Conservation (phyloP, 2,797 vertebrate species). For the Chanos chanos region DNA sequence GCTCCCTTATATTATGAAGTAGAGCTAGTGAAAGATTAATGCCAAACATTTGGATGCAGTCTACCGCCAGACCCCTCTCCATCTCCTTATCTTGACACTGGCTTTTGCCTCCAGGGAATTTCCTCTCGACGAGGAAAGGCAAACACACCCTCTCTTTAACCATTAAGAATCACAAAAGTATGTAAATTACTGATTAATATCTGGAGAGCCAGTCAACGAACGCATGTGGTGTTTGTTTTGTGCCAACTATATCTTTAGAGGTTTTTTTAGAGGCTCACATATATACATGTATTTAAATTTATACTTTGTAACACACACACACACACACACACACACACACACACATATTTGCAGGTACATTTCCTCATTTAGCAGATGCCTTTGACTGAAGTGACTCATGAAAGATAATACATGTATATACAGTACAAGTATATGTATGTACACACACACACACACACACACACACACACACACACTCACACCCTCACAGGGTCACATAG, state of each 20-base stretch:
- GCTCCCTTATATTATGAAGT: slow-evolving; percentile 12
- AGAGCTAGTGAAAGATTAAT: slow-evolving; percentile 49
- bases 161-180: slow-evolving; percentile 9
- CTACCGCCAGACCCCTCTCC: slow-evolving; percentile 56
- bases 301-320: too few relatives aligned
- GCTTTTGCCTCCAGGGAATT: slow-evolving; percentile 61
- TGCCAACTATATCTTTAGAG: background rate
- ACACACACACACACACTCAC: too few relatives aligned
- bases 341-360: too few relatives aligned
- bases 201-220: slow-evolving; percentile 12
- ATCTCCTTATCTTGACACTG: slow-evolving; percentile 62
- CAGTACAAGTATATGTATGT: too few relatives aligned
- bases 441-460: too few relatives aligned
- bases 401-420: too few relatives aligned
- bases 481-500: too few relatives aligned
- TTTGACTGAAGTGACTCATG: too few relatives aligned
- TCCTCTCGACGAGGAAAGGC: slow-evolving; percentile 55
- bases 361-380: too few relatives aligned
- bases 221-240: background rate
- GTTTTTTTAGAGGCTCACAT: too few relatives aligned
- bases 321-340: too few relatives aligned
- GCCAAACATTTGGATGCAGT: slow-evolving; percentile 59
- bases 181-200: slow-evolving; percentile 30
- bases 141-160: slow-evolving; percentile 43
- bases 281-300: too few relatives aligned